phyloP scores from a whole-genome alignment of 1,140 invertebrate species.

The Drosophila arizonae region DNA sequence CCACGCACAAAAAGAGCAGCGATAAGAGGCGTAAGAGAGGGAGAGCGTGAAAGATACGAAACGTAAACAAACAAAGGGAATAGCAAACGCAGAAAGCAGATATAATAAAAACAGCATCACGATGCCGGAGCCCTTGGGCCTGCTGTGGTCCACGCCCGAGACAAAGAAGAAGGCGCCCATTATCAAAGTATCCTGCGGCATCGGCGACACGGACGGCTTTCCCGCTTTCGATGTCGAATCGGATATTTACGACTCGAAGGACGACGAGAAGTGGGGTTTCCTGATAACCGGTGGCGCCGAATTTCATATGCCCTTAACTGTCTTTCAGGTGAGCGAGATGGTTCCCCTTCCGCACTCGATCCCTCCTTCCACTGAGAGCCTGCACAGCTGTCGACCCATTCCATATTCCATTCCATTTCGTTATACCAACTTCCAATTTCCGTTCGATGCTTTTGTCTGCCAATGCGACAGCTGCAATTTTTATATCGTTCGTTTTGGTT shows the following conservation, averaged over 20 bases:
- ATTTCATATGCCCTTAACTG: constrained; percentile 90
- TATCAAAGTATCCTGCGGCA: constrained; percentile 79
- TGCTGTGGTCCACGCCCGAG: constrained; percentile 65
- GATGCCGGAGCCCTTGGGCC: constrained; percentile 63
- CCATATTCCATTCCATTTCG: constrained; percentile 14
- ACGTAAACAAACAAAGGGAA: constrained; percentile 40
- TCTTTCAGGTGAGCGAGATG: constrained; percentile 87
- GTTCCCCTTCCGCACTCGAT: too few species aligned
- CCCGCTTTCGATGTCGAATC: constrained; percentile 80
- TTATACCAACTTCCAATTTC: constrained; percentile 17
- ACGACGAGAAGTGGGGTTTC: constrained; percentile 89
- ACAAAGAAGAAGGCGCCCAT: constrained; percentile 70
- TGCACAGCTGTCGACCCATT: constrained; percentile 5
- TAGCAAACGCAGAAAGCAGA: constrained; percentile 3
- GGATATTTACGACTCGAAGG: constrained; percentile 70
- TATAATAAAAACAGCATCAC: constrained; percentile 14
- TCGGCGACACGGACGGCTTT: constrained; percentile 80
- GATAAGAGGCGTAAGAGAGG: neutral
- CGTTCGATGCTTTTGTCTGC: constrained; percentile 9
- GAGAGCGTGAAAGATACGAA: constrained; percentile 17
- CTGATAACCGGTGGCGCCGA: constrained; percentile 92
- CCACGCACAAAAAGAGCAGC: constrained; percentile 25
- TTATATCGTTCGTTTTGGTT: constrained; percentile 49
- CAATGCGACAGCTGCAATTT: constrained; percentile 53
- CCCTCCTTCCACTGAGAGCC: neutral